phyloP scores from a whole-genome alignment of 2,113 vertebrate genomes.

The Poecile atricapillus region DNA sequence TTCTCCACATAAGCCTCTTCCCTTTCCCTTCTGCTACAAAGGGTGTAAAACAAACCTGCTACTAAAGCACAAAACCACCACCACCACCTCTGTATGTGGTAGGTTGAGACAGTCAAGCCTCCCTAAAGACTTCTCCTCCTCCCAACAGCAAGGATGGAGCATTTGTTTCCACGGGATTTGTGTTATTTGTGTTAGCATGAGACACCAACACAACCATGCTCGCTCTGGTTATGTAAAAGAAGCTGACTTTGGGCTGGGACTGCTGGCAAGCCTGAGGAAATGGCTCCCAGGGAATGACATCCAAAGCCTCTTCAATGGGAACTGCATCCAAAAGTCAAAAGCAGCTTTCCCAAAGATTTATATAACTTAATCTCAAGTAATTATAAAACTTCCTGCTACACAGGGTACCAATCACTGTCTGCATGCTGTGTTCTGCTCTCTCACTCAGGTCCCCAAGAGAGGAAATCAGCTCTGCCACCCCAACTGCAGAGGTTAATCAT shows the following conservation, averaged over 20 bases:
- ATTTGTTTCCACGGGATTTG: background rate
- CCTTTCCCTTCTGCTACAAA: background rate
- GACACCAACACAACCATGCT: background rate
- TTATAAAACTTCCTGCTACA: background rate
- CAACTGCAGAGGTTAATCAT: background rate
- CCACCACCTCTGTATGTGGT: background rate
- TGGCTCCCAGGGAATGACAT: background rate
- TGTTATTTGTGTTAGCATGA: background rate
- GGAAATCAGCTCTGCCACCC: background rate
- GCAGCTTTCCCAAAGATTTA: background rate
- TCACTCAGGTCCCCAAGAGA: background rate
- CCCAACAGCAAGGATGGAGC: background rate
- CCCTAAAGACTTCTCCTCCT: background rate
- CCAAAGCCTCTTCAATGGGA: background rate
- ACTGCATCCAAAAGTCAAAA: background rate
- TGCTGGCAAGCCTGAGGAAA: background rate
- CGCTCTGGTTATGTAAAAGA: background rate
- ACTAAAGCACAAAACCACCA: background rate
- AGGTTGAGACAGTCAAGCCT: background rate
- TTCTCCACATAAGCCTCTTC: background rate
- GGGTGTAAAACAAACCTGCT: background rate
- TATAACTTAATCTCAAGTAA: background rate
- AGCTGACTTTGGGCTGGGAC: background rate
- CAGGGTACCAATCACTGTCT: fast-evolving
- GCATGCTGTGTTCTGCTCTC: background rate